Evolutionary conservation across 2,797 vertebrate species (phyloP), one percentile per base, ranked within the genome.

Genomic region (Oceanodroma leucorhoa): DNA sequence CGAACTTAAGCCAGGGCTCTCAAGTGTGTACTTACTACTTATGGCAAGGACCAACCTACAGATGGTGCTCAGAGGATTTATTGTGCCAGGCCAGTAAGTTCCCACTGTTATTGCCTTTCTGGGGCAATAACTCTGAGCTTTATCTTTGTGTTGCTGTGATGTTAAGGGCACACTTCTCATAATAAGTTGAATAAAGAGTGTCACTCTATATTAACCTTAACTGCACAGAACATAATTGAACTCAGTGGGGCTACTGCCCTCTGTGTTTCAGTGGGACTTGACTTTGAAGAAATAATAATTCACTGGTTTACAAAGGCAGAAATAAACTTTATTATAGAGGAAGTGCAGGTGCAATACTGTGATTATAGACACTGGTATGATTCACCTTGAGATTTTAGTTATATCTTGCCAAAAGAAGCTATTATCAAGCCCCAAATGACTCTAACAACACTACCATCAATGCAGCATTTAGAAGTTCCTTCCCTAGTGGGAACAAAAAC

Each of bases 381-480:
- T 90, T 96, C 94, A 93, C 87, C 95, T 97, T 87, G 87, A 72
- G 85, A 93, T 96, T 95, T 94, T 75, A 29, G 70, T 83, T 94
- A 38, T 46, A 83, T 87, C 94, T 95, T 95, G 91, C 94, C 95
- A 94, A 95, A 93, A 97, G 78, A 87, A 94, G 76, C 89, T 93
- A 95, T 96, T 97, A 96, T 87, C 83, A 77, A 94, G 70, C 71
- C 88, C 82, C 90, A 86, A 79, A 89, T 87, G 85, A 96, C 90
- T 93, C 65, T 75, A 95, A 92, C 79, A 87, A 91, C 62, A 36
- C 87, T 72, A 53, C 91, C 85, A 91, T 97, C 72, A 91, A 91
- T 45, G 90, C 53, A 57, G 94, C 91, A 93, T 97, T 97, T 97
- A 96, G 94, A 97, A 97, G 88, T 71, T 95, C 58, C 94, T 97